Evolutionary conservation across 2,797 vertebrate genomes (phyloP), one percentile per base, ranked within the genome.

Genomic region (Sebastes trivittatus): DNA sequence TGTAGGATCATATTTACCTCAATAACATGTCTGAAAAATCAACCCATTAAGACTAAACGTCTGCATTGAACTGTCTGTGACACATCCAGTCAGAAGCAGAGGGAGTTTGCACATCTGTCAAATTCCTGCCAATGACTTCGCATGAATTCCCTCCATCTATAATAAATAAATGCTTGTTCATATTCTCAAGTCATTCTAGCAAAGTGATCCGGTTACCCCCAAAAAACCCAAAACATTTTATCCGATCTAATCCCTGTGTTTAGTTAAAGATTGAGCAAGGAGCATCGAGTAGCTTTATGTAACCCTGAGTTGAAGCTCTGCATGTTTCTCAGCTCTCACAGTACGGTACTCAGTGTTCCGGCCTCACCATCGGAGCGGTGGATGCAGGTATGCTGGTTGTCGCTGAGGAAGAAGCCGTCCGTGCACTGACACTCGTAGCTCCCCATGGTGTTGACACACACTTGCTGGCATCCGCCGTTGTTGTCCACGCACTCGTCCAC

Each of bases 351-450:
- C 22, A 36, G 2, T 20, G 20, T 49, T 14, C 5, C 14, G 22
- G 75, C 63, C 97, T 96, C 93, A 99, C 98, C 98, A n/a, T 97
- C 95, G 65, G 98, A 98, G 91, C 98, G 98, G 92, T 99, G 98
- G 91, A 99, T 99, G 88, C 98, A 99, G 88, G 98, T 99, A 65
- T 99, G 98, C 89, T 99, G 98, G 94, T 99, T 99, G 95, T 99
- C 98, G 16, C 98, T 99, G 87, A 99, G 96, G 91, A 99, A 99
- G 89, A 99, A 99, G 27, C 97, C 97, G 0, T 97, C 89, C 58
- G 96, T 98, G 92, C 98, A 99, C 82, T 95, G 97, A 62, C 98
- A 99, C 90, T 99, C 98, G 2, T 99, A 99, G 95, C 98, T 99
- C 81, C 98, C 98, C 97, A 99, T 97, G 22, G 97, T 97, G 68